phyloP scores from a whole-genome alignment of 2,888 invertebrate genomes.

The Troides aeacus region DNA sequence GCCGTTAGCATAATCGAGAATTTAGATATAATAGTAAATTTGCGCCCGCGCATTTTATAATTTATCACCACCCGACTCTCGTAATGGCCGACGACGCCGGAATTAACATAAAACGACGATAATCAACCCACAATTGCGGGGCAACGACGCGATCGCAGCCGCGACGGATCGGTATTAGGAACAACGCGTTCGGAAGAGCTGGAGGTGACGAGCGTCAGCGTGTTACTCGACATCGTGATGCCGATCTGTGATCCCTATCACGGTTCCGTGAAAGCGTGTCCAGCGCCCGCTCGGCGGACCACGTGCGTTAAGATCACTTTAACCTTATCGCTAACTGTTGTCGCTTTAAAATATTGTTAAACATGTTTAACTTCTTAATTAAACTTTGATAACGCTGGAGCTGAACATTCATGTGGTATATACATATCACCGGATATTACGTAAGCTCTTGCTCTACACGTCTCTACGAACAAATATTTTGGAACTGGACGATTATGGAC shows the following conservation, averaged over 20 bases:
- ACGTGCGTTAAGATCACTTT: neutral
- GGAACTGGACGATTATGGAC: too few species aligned
- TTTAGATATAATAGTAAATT: slow-evolving; percentile 53
- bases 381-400: too few species aligned
- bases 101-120: slow-evolving; percentile 72
- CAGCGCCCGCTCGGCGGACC: neutral
- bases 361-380: neutral
- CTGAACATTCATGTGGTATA: too few species aligned
- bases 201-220: slow-evolving; percentile 28
- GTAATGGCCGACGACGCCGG: slow-evolving; percentile 51
- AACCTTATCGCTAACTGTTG: neutral
- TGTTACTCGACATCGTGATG: slow-evolving; percentile 22
- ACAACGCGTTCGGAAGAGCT: slow-evolving; percentile 34
- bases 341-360: neutral
- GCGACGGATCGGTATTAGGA: slow-evolving; percentile 54
- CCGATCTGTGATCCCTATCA: slow-evolving; percentile 28
- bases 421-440: too few species aligned
- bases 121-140: slow-evolving; percentile 64
- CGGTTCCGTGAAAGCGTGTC: slow-evolving; percentile 4
- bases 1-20: slow-evolving; percentile 54
- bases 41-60: slow-evolving; percentile 59
- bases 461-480: too few species aligned
- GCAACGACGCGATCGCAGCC: slow-evolving; percentile 50
- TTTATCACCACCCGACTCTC: slow-evolving; percentile 42
- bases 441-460: too few species aligned